Evolutionary conservation across 2,888 invertebrate species (phyloP), one percentile per base, ranked within the genome.

Genomic region (Odontothrips loti): DNA sequence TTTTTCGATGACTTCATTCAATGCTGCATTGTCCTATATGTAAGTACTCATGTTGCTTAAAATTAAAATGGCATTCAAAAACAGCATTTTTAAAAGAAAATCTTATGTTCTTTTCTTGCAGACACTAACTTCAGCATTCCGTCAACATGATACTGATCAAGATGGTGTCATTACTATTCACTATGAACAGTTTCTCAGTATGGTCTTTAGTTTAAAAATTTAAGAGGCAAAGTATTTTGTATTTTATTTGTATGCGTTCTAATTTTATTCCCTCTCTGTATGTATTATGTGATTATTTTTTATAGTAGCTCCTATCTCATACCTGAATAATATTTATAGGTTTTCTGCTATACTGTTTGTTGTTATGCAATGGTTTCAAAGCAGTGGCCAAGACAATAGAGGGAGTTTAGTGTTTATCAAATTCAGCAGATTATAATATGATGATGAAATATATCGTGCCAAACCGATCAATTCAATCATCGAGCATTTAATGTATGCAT

Each of bases 1-100:
- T 91, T 96, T 81, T 99, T 99, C 88, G 99, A 99, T 89, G 99
- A 99, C 88, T 99, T 99, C 87, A 98, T 99, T 84, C 98, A 98
- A 87, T 96, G 97, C 86, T 97, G 97, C 87, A 93, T 98, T 83
- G 93, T 95, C 81, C 89, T 98, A 86, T 95, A 97, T 90, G 97
- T 97, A 90, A 94, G 95, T 92, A 86, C 20, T 75, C 23, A 29
- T n/a, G 29, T 81, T 79, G 68, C 63, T 80, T 23, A 68, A 47
- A 79, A 34, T 81, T 51, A 81, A 15, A 29, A 17, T 79, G 51
- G 17, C 11, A 47, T 17, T 51, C 47, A 11, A 17, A 23, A 81
- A 79, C 79, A 34, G 68, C 82, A 43, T 81, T 20, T 51, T 58
- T 80, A 47, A 82, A 29, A 47, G 63, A 78, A 51, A 58, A 82